A percentile compares a stretch with the other conserved stretches of the same genome.
Conservation (phyloP, 2,888 invertebrate species). For the Rotaria sp. region DNA sequence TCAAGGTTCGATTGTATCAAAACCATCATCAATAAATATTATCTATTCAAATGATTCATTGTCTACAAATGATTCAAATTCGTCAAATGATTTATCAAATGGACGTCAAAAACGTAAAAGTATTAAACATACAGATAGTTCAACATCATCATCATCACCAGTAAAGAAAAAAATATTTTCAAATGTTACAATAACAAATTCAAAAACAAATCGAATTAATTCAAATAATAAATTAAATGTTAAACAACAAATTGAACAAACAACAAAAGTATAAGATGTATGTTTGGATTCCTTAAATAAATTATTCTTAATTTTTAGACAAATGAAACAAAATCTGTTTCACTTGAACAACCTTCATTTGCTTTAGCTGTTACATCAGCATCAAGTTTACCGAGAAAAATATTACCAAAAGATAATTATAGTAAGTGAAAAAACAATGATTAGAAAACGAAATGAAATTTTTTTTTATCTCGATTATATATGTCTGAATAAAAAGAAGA, state of each 20-base stretch:
- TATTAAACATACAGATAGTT: background rate
- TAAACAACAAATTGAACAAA: background rate
- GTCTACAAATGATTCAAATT: background rate
- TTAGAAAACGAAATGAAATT: too few relatives aligned
- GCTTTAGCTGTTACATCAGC: background rate
- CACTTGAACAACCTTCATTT: background rate
- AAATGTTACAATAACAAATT: background rate
- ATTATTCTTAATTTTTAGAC: background rate
- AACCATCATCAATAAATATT: background rate
- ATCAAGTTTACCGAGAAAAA: background rate
- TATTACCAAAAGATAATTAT: background rate
- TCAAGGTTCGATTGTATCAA: background rate
- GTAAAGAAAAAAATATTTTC: background rate
- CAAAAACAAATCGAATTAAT: background rate
- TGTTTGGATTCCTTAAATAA: background rate
- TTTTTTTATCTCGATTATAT: too few relatives aligned
- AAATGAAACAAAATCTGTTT: background rate
- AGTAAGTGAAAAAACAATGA: background rate
- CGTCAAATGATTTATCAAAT: background rate
- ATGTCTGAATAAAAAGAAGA: too few relatives aligned
- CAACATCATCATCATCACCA: background rate
- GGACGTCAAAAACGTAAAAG: background rate
- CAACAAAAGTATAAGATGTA: background rate
- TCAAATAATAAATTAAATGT: background rate
- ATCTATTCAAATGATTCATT: background rate